Percentiles rank a stretch among this genome's conserved stretches.
phyloP scores from a whole-genome alignment of 2,797 vertebrate genomes.

The Notamacropus eugenii region DNA sequence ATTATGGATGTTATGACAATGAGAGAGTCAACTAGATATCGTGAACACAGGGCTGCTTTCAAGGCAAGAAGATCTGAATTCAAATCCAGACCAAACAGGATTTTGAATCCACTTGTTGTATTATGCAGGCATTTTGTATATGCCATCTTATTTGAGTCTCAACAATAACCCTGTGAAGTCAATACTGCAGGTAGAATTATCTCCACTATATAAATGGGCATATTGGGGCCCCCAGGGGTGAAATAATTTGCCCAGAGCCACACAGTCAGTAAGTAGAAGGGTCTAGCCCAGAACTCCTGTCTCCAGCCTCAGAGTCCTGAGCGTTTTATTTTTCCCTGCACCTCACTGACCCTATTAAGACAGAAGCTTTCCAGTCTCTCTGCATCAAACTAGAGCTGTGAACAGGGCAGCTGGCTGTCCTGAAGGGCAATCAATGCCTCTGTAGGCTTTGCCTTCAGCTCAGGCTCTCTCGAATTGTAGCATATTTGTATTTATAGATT shows the following conservation, averaged over 20 bases:
- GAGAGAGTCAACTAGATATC: background rate
- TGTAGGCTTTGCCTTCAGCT: conserved; percentile 68
- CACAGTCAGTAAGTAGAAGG: conserved; percentile 17
- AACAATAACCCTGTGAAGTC: background rate
- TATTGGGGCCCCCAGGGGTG: conserved; percentile 28
- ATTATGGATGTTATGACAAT: background rate
- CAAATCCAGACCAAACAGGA: background rate
- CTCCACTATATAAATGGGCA: conserved; percentile 23
- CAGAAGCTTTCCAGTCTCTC: conserved; percentile 43
- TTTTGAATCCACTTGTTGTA: background rate
- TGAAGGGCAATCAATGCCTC: conserved; percentile 47
- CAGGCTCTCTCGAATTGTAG: conserved; percentile 60
- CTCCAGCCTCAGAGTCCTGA: background rate
- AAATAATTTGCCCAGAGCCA: conserved; percentile 35
- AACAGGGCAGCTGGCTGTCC: conserved; percentile 50
- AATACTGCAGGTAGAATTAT: conserved; percentile 35
- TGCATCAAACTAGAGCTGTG: conserved; percentile 40
- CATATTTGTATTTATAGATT: conserved; percentile 76
- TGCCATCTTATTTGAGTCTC: conserved; percentile 1
- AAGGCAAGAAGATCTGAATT: background rate
- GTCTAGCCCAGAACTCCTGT: background rate
- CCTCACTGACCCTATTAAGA: conserved; percentile 43
- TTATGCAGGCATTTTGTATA: conserved; percentile 4
- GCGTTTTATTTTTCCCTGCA: background rate
- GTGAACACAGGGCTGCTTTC: background rate